Percentiles rank a stretch among this genome's conserved stretches.
phyloP scores from a whole-genome alignment of 2,797 vertebrate species.

The Melanogrammus aeglefinus region DNA sequence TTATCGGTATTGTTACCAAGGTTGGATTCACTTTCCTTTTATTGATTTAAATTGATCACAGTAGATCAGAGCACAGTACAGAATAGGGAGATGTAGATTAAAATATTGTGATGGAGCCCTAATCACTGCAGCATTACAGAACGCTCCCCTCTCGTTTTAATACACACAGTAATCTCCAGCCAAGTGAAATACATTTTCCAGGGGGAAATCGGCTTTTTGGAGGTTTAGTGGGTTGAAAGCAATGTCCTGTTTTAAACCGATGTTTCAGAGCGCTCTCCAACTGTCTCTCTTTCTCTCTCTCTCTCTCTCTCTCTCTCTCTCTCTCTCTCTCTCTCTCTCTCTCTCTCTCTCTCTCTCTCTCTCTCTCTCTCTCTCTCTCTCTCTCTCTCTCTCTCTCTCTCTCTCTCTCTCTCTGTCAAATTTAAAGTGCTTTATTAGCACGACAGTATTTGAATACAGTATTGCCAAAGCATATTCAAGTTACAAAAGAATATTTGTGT shows the following conservation, averaged over 20 bases:
- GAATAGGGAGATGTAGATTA: background rate
- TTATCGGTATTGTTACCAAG: background rate
- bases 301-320: background rate
- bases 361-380: constrained; percentile 1
- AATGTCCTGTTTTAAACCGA: background rate
- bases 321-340: background rate
- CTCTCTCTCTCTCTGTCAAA: background rate
- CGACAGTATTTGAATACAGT: no score
- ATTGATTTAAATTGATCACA: background rate
- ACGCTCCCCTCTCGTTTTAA: background rate
- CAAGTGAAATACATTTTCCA: background rate
- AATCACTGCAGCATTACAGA: background rate
- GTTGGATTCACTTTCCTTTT: background rate
- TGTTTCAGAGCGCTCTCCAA: background rate
- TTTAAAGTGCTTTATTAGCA: no score
- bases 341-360: background rate
- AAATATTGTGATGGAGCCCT: background rate
- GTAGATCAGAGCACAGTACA: background rate
- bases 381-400: background rate
- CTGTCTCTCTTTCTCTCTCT: background rate
- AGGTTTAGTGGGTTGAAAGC: background rate
- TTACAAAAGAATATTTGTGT: no score
- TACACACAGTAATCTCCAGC: background rate
- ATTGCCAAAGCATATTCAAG: no score
- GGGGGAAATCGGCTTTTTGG: background rate